Base-by-base conservation (phyloP, 1,140 invertebrate genomes). In the Cydia fagiglandana region DNA sequence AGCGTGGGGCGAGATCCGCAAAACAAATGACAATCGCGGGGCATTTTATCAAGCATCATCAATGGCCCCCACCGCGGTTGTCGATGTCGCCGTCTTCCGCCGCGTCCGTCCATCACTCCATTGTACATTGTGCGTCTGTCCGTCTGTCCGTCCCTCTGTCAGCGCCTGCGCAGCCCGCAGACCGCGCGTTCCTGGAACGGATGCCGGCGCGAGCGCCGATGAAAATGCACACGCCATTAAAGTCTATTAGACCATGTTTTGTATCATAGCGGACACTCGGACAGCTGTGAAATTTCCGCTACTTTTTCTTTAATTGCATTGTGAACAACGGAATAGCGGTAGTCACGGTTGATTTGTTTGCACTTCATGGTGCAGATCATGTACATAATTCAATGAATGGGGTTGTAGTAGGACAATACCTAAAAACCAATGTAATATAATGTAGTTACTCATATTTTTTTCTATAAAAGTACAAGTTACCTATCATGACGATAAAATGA, bases 101-200 rank as follows among this genome's bases (percentile, higher is more conserved):
- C 66, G n/a, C 66, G n/a, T 20, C 66, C 34, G 66, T 70, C 66
- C 66, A 38, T 70, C 30, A 70, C 66, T 70, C 66, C 24, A 38
- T 70, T 70, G 66, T 68, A 78, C 80, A 38, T 70, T 70, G 66
- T 68, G 80, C 80, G 80, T 76, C 80, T 50, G 68, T 79, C 76
- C 76, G 80, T 79, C 80, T 81, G 78, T 74, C 47, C 20, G 53
- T 41, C 73, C 41, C 50, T 30, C 66, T 17, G 64, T 64, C 64
- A 15, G 7, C 15, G 64, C 30, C 64, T 6, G 7, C 15, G 64
- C 30, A 9, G 24, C 30, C 64, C 28, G 28, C 30, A 30, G 64
- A 17, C 64, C 13, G 64, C n/a, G 30, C 64, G 64, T 85, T 85
- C 81, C 78, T 68, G 73, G 81, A 85, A 84, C 83, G 81, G 81